phyloP scores from a whole-genome alignment of 1,140 invertebrate genomes.

The Drosophila obscura region DNA sequence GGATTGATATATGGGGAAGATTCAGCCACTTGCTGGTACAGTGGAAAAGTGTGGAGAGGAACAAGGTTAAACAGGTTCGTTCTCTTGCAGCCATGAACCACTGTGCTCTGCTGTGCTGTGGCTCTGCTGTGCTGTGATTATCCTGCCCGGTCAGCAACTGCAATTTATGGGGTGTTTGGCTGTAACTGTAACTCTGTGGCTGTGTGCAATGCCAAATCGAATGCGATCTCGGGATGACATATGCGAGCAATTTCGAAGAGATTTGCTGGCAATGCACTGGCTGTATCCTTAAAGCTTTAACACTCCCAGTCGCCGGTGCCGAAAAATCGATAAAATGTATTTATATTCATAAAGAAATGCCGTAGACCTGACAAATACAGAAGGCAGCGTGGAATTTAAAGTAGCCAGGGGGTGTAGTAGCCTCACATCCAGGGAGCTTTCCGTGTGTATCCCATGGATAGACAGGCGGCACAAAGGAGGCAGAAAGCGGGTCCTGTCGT shows the following conservation, averaged over 20 bases:
- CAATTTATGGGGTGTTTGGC: conserved; percentile 65
- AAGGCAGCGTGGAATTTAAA: conserved; percentile 75
- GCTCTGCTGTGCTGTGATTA: conserved; percentile 32
- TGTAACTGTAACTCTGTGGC: background rate
- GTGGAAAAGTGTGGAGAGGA: conserved; percentile 2
- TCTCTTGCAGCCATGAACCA: background rate
- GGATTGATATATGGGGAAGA: conserved; percentile 75
- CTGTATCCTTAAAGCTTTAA: conserved; percentile 46
- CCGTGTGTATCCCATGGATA: conserved; percentile 17
- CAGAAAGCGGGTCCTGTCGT: conserved; percentile 25
- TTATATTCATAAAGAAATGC: conserved; percentile 76
- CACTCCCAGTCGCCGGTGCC: conserved; percentile 35
- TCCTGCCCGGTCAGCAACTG: conserved; percentile 43
- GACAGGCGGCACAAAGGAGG: background rate
- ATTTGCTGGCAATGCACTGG: conserved; percentile 69
- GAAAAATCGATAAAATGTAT: conserved; percentile 77
- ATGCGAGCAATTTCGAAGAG: conserved; percentile 78
- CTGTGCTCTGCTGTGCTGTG: conserved; percentile 30
- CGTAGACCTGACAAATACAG: conserved; percentile 58
- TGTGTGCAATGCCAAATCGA: conserved; percentile 54
- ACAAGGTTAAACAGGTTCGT: too few relatives aligned
- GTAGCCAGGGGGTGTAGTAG: conserved; percentile 80
- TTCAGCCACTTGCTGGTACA: conserved; percentile 37
- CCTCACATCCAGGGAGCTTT: conserved; percentile 24
- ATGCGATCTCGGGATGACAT: conserved; percentile 66